phyloP scores from a whole-genome alignment of 2,113 vertebrate genomes.

The Trochalopteron elliotii region DNA sequence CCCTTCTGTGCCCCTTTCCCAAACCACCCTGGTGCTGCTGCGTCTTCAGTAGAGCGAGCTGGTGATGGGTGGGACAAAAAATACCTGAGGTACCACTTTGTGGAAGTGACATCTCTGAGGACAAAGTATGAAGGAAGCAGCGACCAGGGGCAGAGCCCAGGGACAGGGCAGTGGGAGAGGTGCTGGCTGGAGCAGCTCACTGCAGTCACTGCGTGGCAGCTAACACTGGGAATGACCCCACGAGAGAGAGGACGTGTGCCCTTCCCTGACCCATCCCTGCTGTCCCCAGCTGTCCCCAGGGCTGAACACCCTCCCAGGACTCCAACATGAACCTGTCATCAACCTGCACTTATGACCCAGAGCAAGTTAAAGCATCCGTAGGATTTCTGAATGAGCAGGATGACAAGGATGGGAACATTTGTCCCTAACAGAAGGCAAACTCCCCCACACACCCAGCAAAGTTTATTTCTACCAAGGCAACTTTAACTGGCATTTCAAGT shows the following conservation, averaged over 20 bases:
- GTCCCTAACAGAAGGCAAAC: background rate
- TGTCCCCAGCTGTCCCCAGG: background rate
- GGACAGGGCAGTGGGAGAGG: background rate
- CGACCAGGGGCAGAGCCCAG: no score
- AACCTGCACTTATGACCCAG: background rate
- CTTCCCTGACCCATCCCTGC: background rate
- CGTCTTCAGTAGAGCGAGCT: rapidly evolving
- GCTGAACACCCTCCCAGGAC: background rate
- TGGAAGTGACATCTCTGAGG: background rate
- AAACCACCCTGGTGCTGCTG: background rate
- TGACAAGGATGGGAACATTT: background rate
- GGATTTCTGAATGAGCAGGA: background rate
- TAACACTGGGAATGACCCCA: background rate
- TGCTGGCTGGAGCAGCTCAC: background rate
- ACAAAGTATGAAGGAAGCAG: rapidly evolving
- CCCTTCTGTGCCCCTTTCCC: background rate
- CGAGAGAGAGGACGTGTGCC: rapidly evolving
- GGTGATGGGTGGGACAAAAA: rapidly evolving
- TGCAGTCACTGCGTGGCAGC: rapidly evolving
- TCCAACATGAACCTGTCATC: background rate
- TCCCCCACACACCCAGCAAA: background rate
- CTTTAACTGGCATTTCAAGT: background rate
- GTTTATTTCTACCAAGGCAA: background rate
- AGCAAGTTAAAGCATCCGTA: background rate
- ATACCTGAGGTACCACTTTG: rapidly evolving